These are phyloP conservation scores for Potamilus streckersoni DNA, from an alignment of 1,140 invertebrate species.

Conservation along the genomic window DNA sequence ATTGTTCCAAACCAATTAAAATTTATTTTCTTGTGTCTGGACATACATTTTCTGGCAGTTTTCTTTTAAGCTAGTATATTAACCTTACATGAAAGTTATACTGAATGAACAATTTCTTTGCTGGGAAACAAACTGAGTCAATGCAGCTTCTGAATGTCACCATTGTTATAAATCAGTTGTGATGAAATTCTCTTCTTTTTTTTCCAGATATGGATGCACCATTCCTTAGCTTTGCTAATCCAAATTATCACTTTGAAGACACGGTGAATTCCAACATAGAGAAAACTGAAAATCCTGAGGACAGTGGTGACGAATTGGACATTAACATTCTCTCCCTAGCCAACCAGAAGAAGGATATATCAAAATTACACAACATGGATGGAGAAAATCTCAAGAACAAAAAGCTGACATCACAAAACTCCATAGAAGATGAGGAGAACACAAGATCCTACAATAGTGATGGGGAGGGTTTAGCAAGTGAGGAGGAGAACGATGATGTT, in stretches of 20 bases:
- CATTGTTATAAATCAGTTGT: background rate
- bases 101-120: too few relatives aligned
- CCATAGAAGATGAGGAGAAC: conserved; percentile 20
- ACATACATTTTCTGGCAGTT: too few relatives aligned
- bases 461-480: conserved; percentile 14
- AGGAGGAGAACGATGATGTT: conserved; percentile 25
- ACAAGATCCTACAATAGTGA: conserved; percentile 22
- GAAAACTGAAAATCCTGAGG: background rate
- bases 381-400: too few relatives aligned
- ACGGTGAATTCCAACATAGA: background rate
- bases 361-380: conserved; percentile 15
- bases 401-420: conserved; percentile 13
- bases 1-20: too few relatives aligned
- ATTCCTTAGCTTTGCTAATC: conserved; percentile 32
- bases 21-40: too few relatives aligned
- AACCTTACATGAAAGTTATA: too few relatives aligned
- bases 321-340: conserved; percentile 29
- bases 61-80: too few relatives aligned
- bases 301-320: conserved; percentile 5
- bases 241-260: conserved; percentile 24
- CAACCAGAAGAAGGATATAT: conserved; percentile 19
- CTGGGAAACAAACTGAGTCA: too few relatives aligned
- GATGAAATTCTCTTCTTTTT: background rate
- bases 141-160: too few relatives aligned
- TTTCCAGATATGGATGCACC: conserved; percentile 37